These are phyloP conservation scores for Microtus californicus DNA, from an alignment of 2,797 vertebrate genomes.

Conservation along the genomic window DNA sequence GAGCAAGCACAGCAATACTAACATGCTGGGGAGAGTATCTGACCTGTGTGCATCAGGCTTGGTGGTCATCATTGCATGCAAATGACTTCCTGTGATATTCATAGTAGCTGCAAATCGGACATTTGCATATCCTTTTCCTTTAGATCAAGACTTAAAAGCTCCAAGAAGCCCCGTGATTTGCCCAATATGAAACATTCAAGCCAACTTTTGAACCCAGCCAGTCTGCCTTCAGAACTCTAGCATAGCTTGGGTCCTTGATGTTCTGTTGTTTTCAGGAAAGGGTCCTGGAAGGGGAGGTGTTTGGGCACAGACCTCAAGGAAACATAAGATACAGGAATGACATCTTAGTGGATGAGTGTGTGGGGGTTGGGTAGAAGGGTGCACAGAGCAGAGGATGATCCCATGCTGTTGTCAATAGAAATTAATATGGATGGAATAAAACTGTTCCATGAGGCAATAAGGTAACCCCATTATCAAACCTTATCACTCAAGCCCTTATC, in stretches of 20 bases:
- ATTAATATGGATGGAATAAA: neutral
- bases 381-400: neutral
- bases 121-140: neutral
- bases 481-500: fast-evolving
- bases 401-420: neutral
- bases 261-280: neutral
- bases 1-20: neutral
- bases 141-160: neutral
- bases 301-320: neutral
- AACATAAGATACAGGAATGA: neutral
- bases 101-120: neutral
- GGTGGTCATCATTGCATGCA: neutral
- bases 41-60: neutral
- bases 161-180: neutral
- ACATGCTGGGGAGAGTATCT: neutral
- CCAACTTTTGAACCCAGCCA: neutral
- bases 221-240: neutral
- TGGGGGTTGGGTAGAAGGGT: neutral
- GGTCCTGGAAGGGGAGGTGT: neutral
- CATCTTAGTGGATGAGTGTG: neutral
- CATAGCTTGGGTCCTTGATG: neutral
- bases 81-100: neutral
- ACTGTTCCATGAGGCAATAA: neutral
- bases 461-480: neutral
- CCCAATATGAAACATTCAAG: fast-evolving